Percentiles rank a stretch among this genome's conserved stretches.
These are phyloP conservation scores for Samia ricini DNA, from an alignment of 1,140 invertebrate species.

Conservation along the genomic window DNA sequence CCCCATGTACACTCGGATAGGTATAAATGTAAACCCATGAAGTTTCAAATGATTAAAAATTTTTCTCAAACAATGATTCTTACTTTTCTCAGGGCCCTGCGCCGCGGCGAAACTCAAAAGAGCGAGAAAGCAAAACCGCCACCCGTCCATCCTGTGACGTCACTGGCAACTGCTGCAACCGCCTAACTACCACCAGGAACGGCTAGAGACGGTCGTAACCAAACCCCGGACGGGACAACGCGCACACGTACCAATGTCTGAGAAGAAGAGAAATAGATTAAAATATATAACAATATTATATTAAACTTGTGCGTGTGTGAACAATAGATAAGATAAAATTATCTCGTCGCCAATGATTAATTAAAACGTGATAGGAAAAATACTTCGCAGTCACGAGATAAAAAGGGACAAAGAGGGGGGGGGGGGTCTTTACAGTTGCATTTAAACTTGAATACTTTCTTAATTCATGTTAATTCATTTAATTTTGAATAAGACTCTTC, in stretches of 20 bases:
- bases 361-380: conserved; percentile 63
- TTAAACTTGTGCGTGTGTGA: conserved; percentile 2
- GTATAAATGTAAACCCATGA: too few relatives aligned
- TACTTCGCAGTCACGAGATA: conserved; percentile 62
- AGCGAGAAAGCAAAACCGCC: conserved; percentile 35
- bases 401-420: conserved; percentile 19
- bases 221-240: conserved; percentile 7
- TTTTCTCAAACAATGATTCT: conserved; percentile 36
- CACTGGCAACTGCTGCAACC: background rate
- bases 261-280: conserved; percentile 40
- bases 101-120: conserved; percentile 38
- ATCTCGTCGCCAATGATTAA: conserved; percentile 61
- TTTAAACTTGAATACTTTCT: too few relatives aligned
- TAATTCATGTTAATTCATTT: too few relatives aligned
- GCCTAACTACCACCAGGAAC: background rate
- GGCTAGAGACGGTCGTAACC: background rate
- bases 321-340: conserved; percentile 61
- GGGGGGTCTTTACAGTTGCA: too few relatives aligned
- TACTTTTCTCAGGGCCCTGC: conserved; percentile 64
- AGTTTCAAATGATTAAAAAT: too few relatives aligned
- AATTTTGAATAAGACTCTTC: too few relatives aligned
- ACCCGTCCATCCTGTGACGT: conserved; percentile 42
- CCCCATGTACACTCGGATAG: too few relatives aligned
- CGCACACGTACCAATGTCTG: conserved; percentile 41
- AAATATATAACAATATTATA: conserved; percentile 47